Evolutionary conservation across 2,113 vertebrate genomes (phyloP).

Genomic region (Apaloderma vittatum): DNA sequence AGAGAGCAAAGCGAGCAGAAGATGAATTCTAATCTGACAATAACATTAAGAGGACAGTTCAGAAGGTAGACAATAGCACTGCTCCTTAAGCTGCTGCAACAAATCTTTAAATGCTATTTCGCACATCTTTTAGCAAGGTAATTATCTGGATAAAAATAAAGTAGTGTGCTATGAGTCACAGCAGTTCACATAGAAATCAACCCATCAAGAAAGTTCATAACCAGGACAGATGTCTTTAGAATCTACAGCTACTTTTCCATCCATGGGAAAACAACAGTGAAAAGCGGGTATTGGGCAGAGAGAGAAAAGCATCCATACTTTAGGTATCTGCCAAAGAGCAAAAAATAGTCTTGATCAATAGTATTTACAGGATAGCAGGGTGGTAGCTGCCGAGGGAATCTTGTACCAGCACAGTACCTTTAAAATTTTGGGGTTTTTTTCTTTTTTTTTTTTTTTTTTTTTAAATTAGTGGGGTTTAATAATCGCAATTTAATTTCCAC

Average conservation of each 20-base stretch:
- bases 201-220: conserved; percentile 10
- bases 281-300: background rate
- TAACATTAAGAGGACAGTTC: background rate
- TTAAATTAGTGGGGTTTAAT: background rate
- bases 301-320: background rate
- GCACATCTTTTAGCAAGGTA: conserved; percentile 23
- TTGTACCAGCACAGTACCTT: background rate
- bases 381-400: background rate
- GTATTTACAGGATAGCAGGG: background rate
- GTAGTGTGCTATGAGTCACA: background rate
- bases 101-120: background rate
- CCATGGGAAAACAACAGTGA: background rate
- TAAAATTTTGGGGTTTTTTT: background rate
- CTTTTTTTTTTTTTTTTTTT: background rate
- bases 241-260: background rate
- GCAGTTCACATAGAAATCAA: conserved; percentile 10
- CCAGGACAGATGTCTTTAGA: background rate
- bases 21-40: background rate
- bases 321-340: background rate
- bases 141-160: conserved; percentile 58
- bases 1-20: background rate
- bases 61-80: background rate
- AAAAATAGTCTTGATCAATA: background rate
- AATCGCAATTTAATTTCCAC: background rate
- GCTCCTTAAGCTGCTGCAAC: background rate